These are phyloP conservation scores for Prunella himalayana DNA, from an alignment of 2,113 vertebrate genomes.

Conservation along the genomic window DNA sequence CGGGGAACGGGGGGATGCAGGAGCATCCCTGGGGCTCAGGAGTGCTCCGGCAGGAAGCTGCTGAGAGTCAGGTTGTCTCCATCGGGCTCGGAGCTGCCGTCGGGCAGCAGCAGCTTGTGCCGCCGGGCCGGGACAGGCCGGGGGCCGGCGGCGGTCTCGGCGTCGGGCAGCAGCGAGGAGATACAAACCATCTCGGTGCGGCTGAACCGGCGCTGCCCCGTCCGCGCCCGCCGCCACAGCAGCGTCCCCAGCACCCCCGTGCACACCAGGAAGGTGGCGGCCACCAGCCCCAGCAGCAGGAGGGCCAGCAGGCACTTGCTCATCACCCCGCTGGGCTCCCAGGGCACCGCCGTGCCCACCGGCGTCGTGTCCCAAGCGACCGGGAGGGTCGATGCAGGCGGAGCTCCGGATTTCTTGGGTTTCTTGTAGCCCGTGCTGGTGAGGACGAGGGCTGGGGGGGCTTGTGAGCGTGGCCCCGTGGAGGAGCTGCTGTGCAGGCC, in stretches of 20 bases:
- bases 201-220: slow-evolving; percentile 12
- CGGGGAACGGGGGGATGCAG: background rate
- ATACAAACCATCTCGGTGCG: slow-evolving; percentile 88
- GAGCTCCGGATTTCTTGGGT: background rate
- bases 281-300: slow-evolving; percentile 74
- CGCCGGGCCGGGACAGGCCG: background rate
- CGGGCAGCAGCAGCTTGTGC: slow-evolving; percentile 37
- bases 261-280: slow-evolving; percentile 79
- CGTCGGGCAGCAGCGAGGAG: slow-evolving; percentile 79
- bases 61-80: slow-evolving; percentile 83
- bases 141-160: background rate
- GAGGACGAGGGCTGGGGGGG: accelerated
- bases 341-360: accelerated
- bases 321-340: background rate
- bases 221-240: slow-evolving; percentile 70
- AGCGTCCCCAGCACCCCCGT: slow-evolving; percentile 77
- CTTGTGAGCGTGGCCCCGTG: accelerated
- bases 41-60: slow-evolving; percentile 85
- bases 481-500: background rate
- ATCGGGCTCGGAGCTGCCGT: slow-evolving; percentile 45
- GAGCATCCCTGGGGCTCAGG: background rate
- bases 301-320: slow-evolving; percentile 79
- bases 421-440: background rate
- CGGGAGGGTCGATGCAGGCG: accelerated
- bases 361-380: background rate